Evolutionary conservation across 2,888 invertebrate species (phyloP).

Genomic region (Charanyca ferruginea): DNA sequence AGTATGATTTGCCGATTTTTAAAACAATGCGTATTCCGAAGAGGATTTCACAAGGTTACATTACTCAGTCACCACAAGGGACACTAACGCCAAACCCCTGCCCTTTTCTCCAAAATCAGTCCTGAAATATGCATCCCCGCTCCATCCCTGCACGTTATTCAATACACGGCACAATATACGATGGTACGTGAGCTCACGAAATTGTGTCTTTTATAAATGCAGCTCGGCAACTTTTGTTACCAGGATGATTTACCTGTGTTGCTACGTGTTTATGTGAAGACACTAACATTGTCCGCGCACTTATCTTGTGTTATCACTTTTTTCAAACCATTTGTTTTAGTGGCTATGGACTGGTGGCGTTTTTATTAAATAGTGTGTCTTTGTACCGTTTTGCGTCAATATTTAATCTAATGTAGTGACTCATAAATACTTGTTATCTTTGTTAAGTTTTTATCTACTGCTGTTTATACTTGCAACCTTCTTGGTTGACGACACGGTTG

Average conservation of each 20-base stretch:
- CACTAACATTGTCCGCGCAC: conserved; percentile 20
- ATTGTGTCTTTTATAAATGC: conserved; percentile 60
- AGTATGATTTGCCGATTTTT: background rate
- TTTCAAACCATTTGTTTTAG: conserved; percentile 11
- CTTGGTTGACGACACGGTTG: too few relatives aligned
- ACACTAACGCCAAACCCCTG: background rate
- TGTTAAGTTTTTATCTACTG: background rate
- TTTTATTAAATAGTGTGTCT: conserved; percentile 1
- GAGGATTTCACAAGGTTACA: background rate
- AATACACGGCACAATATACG: conserved; percentile 63
- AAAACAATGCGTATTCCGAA: background rate
- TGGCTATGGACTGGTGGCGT: background rate
- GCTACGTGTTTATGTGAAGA: conserved; percentile 44
- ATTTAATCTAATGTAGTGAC: conserved; percentile 1
- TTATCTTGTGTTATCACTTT: conserved; percentile 36
- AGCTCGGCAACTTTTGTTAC: conserved; percentile 44
- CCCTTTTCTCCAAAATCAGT: conserved; percentile 7
- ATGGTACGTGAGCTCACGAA: conserved; percentile 58
- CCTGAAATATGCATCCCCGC: conserved; percentile 18
- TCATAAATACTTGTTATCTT: background rate
- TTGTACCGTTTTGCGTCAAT: background rate
- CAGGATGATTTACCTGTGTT: conserved; percentile 56
- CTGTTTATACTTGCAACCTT: too few relatives aligned
- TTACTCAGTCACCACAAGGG: conserved; percentile 10
- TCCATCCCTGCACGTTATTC: conserved; percentile 62